Evolutionary conservation across 2,888 invertebrate species (phyloP).

Genomic region (Drosophila meridionalis): DNA sequence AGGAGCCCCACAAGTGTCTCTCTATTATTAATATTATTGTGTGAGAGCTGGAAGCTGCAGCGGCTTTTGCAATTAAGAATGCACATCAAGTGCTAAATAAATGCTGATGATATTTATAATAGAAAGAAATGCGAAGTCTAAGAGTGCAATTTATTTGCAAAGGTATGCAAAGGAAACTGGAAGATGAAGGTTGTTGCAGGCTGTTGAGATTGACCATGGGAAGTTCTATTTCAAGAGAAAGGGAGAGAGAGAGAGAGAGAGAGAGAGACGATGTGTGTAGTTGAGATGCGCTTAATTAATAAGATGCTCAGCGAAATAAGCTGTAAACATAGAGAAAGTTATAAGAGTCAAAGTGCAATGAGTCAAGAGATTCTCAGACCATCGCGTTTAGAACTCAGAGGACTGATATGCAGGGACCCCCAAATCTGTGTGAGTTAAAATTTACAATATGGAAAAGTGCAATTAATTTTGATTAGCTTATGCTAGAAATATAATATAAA

Average conservation of each 20-base stretch:
- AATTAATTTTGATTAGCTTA: constrained; percentile 1
- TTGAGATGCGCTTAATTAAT: not conserved
- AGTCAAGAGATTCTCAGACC: not conserved
- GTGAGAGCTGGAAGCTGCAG: constrained; percentile 7
- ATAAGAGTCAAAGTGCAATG: not conserved
- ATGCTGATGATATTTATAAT: constrained; percentile 23
- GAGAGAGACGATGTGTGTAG: not conserved
- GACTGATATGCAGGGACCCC: not conserved
- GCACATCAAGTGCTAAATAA: constrained; percentile 62
- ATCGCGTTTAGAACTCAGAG: too few relatives aligned
- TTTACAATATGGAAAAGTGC: not conserved
- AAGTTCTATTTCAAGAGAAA: not conserved
- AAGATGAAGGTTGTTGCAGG: not conserved
- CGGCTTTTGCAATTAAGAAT: constrained; percentile 54
- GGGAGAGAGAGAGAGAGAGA: not conserved
- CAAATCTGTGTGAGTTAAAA: not conserved
- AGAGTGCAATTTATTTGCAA: constrained; percentile 20
- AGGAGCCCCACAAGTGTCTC: constrained; percentile 16
- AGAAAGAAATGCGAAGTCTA: constrained; percentile 9
- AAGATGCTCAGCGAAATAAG: not conserved
- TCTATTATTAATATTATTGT: not conserved
- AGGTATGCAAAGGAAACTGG: not conserved
- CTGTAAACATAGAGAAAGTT: not conserved
- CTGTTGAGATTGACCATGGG: not conserved
- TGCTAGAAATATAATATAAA: too few relatives aligned